Conservation (phyloP, 2,113 vertebrate species). For the Dipodomys ordii region DNA sequence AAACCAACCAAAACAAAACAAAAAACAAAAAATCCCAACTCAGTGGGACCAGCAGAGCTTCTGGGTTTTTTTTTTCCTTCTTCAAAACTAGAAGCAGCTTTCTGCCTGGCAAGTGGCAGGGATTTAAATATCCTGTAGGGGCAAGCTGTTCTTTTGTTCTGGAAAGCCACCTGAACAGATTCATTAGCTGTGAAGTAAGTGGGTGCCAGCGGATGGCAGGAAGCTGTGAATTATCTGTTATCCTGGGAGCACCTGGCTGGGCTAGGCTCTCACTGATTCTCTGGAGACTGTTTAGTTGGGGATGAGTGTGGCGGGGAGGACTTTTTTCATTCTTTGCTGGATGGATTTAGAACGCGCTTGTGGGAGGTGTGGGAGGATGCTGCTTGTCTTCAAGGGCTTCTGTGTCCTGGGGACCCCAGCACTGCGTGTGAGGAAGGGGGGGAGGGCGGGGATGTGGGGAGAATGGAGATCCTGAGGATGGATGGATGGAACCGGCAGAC, state of each 20-base stretch:
- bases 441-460: not conserved
- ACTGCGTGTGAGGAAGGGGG: not conserved
- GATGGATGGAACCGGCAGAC: too few relatives aligned
- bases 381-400: not conserved
- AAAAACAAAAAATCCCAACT: not conserved
- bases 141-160: not conserved
- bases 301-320: too few relatives aligned
- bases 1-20: too few relatives aligned
- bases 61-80: not conserved
- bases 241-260: not conserved
- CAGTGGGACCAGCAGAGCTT: not conserved
- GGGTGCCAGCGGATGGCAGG: not conserved
- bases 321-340: not conserved
- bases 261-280: not conserved
- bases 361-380: not conserved
- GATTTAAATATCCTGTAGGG: slow-evolving; percentile 6
- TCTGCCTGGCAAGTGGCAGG: not conserved
- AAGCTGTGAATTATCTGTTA: not conserved
- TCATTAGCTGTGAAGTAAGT: not conserved
- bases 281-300: not conserved
- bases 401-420: not conserved
- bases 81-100: not conserved
- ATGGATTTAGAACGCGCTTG: not conserved
- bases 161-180: not conserved
- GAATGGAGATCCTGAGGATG: not conserved